Evolutionary conservation across 2,888 invertebrate genomes (phyloP).

Genomic region (Sturmia bella): DNA sequence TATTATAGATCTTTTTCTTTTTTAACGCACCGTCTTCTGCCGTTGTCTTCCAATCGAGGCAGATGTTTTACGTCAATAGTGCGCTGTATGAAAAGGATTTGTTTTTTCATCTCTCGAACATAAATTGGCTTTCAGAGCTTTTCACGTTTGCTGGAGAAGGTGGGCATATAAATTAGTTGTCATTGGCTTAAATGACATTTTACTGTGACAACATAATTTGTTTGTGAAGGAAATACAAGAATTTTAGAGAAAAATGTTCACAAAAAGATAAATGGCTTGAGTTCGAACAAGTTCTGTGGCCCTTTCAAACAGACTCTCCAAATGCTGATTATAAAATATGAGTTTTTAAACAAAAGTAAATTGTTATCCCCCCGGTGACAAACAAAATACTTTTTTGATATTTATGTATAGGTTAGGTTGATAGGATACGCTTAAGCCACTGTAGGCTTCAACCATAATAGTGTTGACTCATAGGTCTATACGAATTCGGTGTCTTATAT

Average conservation of each 20-base stretch:
- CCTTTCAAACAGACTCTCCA: conserved; percentile 26
- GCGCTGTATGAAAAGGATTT: conserved; percentile 62
- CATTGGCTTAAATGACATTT: conserved; percentile 52
- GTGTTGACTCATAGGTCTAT: too few relatives aligned
- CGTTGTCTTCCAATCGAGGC: conserved; percentile 13
- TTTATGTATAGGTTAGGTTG: too few relatives aligned
- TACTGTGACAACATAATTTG: conserved; percentile 65
- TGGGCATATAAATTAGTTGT: conserved; percentile 69
- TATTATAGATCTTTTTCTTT: conserved; percentile 26
- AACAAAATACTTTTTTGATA: too few relatives aligned
- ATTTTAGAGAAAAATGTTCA: conserved; percentile 14
- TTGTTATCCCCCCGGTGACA: too few relatives aligned
- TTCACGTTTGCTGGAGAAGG: conserved; percentile 54
- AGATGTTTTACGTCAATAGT: conserved; percentile 69
- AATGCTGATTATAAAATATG: neutral
- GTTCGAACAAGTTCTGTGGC: neutral
- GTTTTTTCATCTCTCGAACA: conserved; percentile 56
- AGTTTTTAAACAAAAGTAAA: neutral
- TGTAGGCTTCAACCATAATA: too few relatives aligned
- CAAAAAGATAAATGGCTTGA: conserved; percentile 43
- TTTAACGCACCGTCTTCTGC: conserved; percentile 12
- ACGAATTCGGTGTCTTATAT: too few relatives aligned
- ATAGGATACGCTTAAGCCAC: too few relatives aligned
- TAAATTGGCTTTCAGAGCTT: conserved; percentile 69
- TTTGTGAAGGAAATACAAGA: conserved; percentile 23